These are phyloP conservation scores for Melanostoma scalare DNA, from an alignment of 2,888 invertebrate genomes.

Conservation along the genomic window DNA sequence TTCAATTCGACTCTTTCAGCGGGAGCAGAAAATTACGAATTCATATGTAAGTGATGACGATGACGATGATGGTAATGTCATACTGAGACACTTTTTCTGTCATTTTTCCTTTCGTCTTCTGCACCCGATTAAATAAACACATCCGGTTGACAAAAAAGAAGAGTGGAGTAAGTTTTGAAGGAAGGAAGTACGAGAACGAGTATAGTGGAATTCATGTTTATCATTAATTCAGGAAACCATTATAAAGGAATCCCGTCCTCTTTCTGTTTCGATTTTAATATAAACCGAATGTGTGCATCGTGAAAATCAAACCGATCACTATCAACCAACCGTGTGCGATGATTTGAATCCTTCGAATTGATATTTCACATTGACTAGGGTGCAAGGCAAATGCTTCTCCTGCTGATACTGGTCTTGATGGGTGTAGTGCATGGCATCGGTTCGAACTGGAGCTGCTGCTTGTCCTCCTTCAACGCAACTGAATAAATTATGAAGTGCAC, in stretches of 20 bases:
- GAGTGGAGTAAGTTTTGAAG: background rate
- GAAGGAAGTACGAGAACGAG: conserved; percentile 2
- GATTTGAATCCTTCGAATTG: conserved; percentile 78
- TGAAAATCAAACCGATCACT: conserved; percentile 54
- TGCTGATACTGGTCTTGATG: conserved; percentile 1
- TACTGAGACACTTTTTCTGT: conserved; percentile 41
- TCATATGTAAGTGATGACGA: conserved; percentile 39
- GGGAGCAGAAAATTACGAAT: conserved; percentile 43
- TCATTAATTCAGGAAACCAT: conserved; percentile 57
- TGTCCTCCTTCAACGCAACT: conserved; percentile 66
- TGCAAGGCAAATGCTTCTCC: conserved; percentile 61
- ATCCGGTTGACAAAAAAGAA: conserved; percentile 10
- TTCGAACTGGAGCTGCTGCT: conserved; percentile 4
- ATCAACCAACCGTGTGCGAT: conserved; percentile 53
- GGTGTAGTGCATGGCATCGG: background rate
- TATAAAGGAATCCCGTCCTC: conserved; percentile 36
- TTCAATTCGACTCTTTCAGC: conserved; percentile 26
- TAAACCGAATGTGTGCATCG: conserved; percentile 58
- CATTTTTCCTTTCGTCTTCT: background rate
- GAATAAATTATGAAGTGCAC: conserved; percentile 78
- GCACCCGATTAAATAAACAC: conserved; percentile 46
- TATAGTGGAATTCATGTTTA: conserved; percentile 14
- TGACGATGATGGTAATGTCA: conserved; percentile 45
- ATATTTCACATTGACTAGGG: conserved; percentile 78
- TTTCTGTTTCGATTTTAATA: conserved; percentile 43